These are phyloP conservation scores for Vanessa tameamea DNA, from an alignment of 1,140 invertebrate species.

Conservation along the genomic window DNA sequence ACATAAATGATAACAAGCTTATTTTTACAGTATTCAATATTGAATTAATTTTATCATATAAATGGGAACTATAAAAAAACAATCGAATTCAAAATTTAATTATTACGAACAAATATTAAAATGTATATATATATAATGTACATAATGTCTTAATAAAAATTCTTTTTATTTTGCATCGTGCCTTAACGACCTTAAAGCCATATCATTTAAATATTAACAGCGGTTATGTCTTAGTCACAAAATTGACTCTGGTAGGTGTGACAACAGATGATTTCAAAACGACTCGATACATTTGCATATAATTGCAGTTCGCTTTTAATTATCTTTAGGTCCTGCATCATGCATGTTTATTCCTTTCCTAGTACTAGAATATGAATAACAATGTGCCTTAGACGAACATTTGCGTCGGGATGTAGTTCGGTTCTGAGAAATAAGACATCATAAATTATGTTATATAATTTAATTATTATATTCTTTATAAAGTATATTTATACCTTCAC, in stretches of 20 bases:
- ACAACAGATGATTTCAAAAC: slow-evolving; percentile 70
- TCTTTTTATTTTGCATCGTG: neutral
- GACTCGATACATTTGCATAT: slow-evolving; percentile 69
- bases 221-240: slow-evolving; percentile 37
- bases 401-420: neutral
- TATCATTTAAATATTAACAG: slow-evolving; percentile 37
- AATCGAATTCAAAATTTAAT: neutral
- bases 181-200: slow-evolving; percentile 15
- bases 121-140: neutral
- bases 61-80: neutral
- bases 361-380: slow-evolving; percentile 30
- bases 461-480: neutral
- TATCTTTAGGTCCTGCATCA: slow-evolving; percentile 43
- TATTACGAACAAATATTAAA: neutral
- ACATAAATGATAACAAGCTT: neutral
- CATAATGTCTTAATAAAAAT: neutral
- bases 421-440: neutral
- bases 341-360: slow-evolving; percentile 42
- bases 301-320: slow-evolving; percentile 64
- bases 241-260: slow-evolving; percentile 59
- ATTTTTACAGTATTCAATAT: neutral
- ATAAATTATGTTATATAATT: slow-evolving; percentile 4
- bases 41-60: neutral
- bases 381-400: slow-evolving; percentile 7
- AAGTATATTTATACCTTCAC: no score